Conservation (phyloP, 2,113 vertebrate species). For the Chunga burmeisteri region DNA sequence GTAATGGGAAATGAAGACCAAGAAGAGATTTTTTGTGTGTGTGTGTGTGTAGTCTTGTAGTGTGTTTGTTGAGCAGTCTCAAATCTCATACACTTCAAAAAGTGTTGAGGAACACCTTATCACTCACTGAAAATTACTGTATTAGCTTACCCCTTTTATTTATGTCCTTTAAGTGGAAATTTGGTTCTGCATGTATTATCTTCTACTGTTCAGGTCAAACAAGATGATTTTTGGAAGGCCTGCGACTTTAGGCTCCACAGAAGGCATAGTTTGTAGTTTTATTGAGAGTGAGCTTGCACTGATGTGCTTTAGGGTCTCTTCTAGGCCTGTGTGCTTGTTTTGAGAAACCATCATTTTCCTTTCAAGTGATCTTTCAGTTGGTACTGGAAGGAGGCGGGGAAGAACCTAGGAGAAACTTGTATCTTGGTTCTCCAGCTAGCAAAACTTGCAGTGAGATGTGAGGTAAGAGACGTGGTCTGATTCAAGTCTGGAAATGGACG, state of each 20-base stretch:
- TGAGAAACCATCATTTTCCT: neutral
- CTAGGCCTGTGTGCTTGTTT: neutral
- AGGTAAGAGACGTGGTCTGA: neutral
- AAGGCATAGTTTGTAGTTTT: neutral
- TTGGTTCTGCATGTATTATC: neutral
- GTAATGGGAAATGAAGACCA: neutral
- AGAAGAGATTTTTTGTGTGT: neutral
- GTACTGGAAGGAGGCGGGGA: neutral
- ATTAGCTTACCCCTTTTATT: neutral
- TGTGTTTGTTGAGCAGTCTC: neutral
- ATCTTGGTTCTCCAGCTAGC: neutral
- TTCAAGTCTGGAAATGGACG: neutral
- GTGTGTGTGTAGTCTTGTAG: neutral
- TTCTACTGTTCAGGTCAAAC: neutral
- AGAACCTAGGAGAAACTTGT: neutral
- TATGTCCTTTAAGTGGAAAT: neutral
- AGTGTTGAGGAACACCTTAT: neutral
- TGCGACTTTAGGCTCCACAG: neutral
- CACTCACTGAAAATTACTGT: neutral
- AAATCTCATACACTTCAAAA: neutral
- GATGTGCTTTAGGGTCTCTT: neutral
- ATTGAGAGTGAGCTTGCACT: neutral
- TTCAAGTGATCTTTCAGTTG: neutral
- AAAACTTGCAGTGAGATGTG: neutral
- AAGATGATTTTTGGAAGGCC: neutral